Conservation (phyloP, 2,797 vertebrate genomes). For the Darevskia nairensis region DNA sequence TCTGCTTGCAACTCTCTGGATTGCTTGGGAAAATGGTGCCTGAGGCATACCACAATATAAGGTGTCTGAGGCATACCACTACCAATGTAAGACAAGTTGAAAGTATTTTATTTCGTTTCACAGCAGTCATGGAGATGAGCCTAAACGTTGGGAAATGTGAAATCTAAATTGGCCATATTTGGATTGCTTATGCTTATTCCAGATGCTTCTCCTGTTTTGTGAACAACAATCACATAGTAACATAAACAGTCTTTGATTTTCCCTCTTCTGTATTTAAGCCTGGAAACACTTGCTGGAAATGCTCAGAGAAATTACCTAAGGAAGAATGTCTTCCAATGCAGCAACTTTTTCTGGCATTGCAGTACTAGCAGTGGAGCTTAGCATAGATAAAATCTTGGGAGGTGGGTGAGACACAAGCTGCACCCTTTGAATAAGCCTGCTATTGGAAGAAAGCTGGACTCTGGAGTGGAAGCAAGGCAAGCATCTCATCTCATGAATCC, state of each 20-base stretch:
- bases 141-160: background rate
- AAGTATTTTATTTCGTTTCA: background rate
- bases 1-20: background rate
- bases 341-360: background rate
- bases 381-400: background rate
- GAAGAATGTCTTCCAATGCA: background rate
- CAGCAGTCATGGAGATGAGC: background rate
- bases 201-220: background rate
- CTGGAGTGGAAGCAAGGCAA: background rate
- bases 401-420: background rate
- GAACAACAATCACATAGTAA: background rate
- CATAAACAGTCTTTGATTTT: background rate
- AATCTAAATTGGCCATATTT: background rate
- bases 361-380: background rate
- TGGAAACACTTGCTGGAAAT: background rate
- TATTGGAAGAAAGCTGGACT: background rate
- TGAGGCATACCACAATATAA: background rate
- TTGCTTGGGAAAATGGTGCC: background rate
- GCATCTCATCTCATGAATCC: slow-evolving; percentile 4
- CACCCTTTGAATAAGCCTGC: background rate
- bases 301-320: background rate
- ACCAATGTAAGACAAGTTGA: background rate
- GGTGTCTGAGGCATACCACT: too few species aligned
- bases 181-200: background rate
- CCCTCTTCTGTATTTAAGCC: background rate